Evolutionary conservation across 2,888 invertebrate genomes (phyloP).

Genomic region (Ophion costatus): DNA sequence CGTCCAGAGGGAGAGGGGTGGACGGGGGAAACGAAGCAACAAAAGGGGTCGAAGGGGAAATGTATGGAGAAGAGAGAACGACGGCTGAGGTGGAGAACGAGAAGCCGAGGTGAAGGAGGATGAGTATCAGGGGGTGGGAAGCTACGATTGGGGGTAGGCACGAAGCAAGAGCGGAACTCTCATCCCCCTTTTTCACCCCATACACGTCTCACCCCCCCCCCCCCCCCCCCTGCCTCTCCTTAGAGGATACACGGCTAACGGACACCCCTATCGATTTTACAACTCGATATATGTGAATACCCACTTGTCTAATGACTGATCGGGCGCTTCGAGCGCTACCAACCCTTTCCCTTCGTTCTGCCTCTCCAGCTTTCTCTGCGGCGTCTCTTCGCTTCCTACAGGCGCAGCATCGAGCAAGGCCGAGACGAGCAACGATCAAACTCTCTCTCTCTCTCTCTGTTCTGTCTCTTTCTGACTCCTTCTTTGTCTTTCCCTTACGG

Average conservation of each 20-base stretch:
- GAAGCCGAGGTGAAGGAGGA: constrained; percentile 60
- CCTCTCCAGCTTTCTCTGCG: constrained; percentile 65
- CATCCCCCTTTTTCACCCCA: constrained; percentile 75
- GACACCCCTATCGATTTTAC: constrained; percentile 84
- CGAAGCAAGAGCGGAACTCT: constrained; percentile 70
- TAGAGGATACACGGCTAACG: constrained; percentile 83
- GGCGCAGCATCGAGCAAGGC: constrained; percentile 51
- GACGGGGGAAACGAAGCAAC: constrained; percentile 78
- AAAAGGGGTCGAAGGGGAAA: constrained; percentile 83
- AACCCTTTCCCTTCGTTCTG: constrained; percentile 77
- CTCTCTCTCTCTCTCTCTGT: constrained; percentile 24
- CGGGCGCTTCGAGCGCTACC: constrained; percentile 79
- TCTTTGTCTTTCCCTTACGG: background rate
- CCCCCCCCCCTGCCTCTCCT: constrained; percentile 74
- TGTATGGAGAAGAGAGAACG: constrained; percentile 69
- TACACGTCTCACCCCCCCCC: constrained; percentile 65
- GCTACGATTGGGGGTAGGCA: constrained; percentile 53
- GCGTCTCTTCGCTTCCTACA: constrained; percentile 64
- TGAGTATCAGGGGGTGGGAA: constrained; percentile 62
- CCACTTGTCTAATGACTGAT: constrained; percentile 84
- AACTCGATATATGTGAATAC: constrained; percentile 83
- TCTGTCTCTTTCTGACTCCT: constrained; percentile 5
- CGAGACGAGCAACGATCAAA: constrained; percentile 55
- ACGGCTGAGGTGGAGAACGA: constrained; percentile 67
- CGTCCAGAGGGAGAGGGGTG: constrained; percentile 65